phyloP scores from a whole-genome alignment of 2,113 vertebrate species.

The Sarotherodon lohbergeri region DNA sequence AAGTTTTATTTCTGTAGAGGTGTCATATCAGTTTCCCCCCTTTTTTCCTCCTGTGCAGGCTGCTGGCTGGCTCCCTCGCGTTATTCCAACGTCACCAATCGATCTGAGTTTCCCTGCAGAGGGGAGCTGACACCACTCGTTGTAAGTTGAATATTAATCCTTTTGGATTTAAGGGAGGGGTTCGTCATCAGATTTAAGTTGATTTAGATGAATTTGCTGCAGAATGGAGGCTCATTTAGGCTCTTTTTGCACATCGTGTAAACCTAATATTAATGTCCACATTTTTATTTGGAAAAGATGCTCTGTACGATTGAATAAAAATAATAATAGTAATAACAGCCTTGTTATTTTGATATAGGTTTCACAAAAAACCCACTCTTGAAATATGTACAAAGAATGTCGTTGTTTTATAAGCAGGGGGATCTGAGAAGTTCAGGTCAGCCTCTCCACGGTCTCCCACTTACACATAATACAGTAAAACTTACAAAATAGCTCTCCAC shows the following conservation, averaged over 20 bases:
- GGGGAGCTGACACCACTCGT: constrained; percentile 62
- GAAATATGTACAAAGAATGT: not conserved
- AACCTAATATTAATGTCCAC: not conserved
- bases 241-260: not conserved
- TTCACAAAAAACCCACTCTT: not conserved
- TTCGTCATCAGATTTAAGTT: not conserved
- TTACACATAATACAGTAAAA: not conserved
- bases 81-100: constrained; percentile 69
- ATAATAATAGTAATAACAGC: not conserved
- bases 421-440: not conserved
- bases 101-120: constrained; percentile 62
- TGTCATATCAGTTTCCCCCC: not conserved
- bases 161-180: constrained; percentile 58
- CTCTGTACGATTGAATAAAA: not conserved
- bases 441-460: not conserved
- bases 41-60: constrained; percentile 3
- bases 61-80: constrained; percentile 40
- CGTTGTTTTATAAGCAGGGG: not conserved
- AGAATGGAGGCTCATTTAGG: not conserved
- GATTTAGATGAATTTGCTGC: not conserved
- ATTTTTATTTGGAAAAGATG: not conserved
- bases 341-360: not conserved
- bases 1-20: constrained; percentile 2
- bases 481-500: not conserved
- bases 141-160: constrained; percentile 75